Conservation (phyloP, 2,113 vertebrate species). For the Balaenoptera acutorostrata region DNA sequence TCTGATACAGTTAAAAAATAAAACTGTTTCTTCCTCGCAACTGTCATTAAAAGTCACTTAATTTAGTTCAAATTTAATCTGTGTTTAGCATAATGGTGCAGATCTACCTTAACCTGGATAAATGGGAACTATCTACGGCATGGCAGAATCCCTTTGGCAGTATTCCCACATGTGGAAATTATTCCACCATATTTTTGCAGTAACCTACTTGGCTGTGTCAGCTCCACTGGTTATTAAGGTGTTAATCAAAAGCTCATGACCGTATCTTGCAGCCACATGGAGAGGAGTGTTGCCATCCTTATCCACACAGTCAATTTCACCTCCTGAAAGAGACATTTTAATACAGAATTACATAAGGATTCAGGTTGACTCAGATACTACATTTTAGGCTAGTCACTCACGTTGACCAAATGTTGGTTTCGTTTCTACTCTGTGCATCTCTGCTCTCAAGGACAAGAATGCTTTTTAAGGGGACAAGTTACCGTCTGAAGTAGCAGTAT, state of each 20-base stretch:
- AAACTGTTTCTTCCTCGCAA: background rate
- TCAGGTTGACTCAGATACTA: background rate
- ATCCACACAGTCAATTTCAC: constrained; percentile 95
- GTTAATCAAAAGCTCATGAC: constrained; percentile 97
- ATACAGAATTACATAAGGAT: constrained; percentile 4
- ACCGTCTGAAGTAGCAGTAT: background rate
- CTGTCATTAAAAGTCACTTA: constrained; percentile 19
- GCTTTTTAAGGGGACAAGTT: background rate
- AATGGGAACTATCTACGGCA: background rate
- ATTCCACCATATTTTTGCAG: background rate
- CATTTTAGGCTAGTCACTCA: background rate
- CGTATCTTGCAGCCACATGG: constrained; percentile 94
- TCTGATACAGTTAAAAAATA: background rate
- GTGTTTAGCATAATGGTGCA: background rate
- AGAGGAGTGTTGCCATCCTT: constrained; percentile 98
- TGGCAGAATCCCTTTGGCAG: constrained; percentile 8
- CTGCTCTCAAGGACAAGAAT: background rate
- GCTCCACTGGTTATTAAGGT: constrained; percentile 95
- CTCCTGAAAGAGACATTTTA: constrained; percentile 84
- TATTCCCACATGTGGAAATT: background rate
- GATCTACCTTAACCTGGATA: constrained; percentile 6
- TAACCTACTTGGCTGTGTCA: constrained; percentile 90
- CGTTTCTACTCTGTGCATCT: background rate
- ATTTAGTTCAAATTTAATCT: constrained; percentile 42
- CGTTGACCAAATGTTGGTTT: background rate